Evolutionary conservation across 2,888 invertebrate genomes (phyloP).

Genomic region (Pollenia labialis): DNA sequence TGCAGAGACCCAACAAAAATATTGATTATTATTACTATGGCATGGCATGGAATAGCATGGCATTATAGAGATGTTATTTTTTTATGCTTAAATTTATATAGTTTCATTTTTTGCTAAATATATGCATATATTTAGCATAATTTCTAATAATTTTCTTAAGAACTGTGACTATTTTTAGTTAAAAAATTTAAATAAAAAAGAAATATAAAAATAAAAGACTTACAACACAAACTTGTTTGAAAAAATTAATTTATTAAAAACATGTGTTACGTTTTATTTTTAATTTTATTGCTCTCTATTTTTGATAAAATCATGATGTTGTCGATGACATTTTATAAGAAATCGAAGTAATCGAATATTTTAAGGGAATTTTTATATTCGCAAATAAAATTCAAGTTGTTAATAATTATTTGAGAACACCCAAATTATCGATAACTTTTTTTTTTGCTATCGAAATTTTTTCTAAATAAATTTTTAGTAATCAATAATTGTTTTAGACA

Average conservation of each 20-base stretch:
- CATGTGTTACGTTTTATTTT: neutral
- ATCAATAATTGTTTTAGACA: no score
- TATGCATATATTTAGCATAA: conserved; percentile 65
- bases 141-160: conserved; percentile 63
- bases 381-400: no score
- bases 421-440: no score
- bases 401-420: no score
- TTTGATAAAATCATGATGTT: no score
- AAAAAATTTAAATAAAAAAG: neutral
- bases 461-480: no score
- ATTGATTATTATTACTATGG: conserved; percentile 53
- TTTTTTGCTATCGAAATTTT: no score
- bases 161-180: conserved; percentile 44
- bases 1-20: conserved; percentile 37
- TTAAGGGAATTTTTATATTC: no score
- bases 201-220: conserved; percentile 50
- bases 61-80: conserved; percentile 73
- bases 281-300: no score
- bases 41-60: conserved; percentile 32
- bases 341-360: no score
- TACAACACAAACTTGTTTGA: conserved; percentile 39
- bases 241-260: conserved; percentile 17
- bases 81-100: conserved; percentile 42
- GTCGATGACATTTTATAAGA: no score
- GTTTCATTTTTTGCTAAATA: conserved; percentile 41